Percentiles rank a stretch among this genome's conserved stretches.
Conservation (phyloP, 2,888 invertebrate genomes). For the Heliconius sara region DNA sequence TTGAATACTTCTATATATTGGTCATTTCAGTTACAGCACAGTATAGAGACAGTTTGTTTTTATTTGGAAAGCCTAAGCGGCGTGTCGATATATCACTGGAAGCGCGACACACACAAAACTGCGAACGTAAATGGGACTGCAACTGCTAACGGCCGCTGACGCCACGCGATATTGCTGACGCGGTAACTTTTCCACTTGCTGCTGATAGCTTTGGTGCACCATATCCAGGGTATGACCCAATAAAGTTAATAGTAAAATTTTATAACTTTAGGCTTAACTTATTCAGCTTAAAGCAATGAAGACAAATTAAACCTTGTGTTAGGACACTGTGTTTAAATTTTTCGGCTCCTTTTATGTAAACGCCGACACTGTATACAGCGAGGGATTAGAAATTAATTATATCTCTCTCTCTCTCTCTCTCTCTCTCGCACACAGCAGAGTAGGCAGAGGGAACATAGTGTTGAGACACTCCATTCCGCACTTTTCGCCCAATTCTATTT, state of each 20-base stretch:
- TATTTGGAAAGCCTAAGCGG: slow-evolving; percentile 29
- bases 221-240: neutral
- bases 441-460: neutral
- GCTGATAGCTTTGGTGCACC: too few species aligned
- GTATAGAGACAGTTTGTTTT: slow-evolving; percentile 29
- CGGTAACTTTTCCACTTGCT: neutral
- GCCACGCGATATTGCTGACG: neutral
- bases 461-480: neutral
- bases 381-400: too few species aligned
- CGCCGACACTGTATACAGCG: too few species aligned
- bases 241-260: neutral
- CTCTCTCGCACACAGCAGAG: too few species aligned
- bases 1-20: too few species aligned
- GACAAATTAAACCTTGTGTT: neutral
- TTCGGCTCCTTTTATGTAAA: neutral
- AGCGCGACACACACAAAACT: neutral
- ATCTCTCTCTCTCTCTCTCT: too few species aligned
- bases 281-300: neutral
- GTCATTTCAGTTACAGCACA: neutral
- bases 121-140: slow-evolving; percentile 15
- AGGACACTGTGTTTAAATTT: neutral
- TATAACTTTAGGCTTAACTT: neutral
- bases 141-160: slow-evolving; percentile 19
- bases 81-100: slow-evolving; percentile 34
- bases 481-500: too few species aligned